Evolutionary conservation across 2,797 vertebrate species (phyloP).

Genomic region (Cryptoblepharus egeriae): DNA sequence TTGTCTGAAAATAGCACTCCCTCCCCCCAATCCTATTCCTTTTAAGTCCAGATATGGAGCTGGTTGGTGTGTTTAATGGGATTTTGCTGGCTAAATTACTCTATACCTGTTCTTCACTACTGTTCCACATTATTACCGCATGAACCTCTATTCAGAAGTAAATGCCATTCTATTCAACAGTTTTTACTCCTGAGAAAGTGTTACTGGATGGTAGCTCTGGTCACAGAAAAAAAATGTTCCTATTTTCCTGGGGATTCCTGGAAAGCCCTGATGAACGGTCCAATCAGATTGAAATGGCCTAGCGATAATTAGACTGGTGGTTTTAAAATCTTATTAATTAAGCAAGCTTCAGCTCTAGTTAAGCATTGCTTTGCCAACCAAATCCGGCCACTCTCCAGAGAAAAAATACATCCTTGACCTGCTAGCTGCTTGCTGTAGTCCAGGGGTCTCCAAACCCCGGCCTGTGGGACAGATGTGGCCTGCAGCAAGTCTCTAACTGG

Average conservation of each 20-base stretch:
- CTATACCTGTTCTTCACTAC: not conserved
- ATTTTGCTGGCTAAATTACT: not conserved
- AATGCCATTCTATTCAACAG: no score
- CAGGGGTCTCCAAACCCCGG: not conserved
- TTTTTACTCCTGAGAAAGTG: no score
- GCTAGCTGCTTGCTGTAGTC: not conserved
- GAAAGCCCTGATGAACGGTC: not conserved
- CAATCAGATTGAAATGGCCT: not conserved
- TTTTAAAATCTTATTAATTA: not conserved
- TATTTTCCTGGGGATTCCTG: not conserved
- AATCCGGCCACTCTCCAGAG: not conserved
- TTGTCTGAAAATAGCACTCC: no score
- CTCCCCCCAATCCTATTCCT: not conserved
- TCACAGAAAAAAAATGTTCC: not conserved
- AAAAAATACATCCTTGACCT: not conserved
- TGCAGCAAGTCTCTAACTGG: no score
- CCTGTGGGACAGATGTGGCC: no score
- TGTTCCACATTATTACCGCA: not conserved
- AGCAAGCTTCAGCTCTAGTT: not conserved
- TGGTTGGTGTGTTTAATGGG: not conserved
- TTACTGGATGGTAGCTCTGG: not conserved
- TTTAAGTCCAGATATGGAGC: not conserved
- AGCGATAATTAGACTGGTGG: not conserved
- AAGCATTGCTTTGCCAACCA: not conserved
- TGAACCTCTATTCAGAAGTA: no score